Conservation (phyloP, 1,140 invertebrate genomes). For the Pseudoatta argentina region DNA sequence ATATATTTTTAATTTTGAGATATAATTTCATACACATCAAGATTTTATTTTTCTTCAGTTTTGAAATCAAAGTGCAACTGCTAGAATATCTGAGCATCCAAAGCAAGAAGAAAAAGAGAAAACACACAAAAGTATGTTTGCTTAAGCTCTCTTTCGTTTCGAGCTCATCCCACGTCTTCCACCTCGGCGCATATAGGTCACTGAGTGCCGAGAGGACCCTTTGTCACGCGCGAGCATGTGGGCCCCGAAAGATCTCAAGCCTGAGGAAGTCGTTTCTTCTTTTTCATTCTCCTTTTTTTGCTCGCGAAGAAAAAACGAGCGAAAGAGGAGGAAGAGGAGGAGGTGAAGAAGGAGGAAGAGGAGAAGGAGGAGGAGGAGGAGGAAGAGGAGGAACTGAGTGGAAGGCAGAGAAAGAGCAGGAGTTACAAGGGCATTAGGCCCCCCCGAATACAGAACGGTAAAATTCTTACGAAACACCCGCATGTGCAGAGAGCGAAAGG, state of each 20-base stretch:
- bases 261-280: constrained; percentile 70
- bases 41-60: not conserved
- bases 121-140: constrained; percentile 20
- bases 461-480: constrained; percentile 78
- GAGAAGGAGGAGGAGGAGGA: no score
- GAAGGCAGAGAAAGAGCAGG: constrained; percentile 63
- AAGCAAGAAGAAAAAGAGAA: constrained; percentile 29
- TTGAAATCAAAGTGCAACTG: not conserved
- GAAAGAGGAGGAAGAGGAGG: not conserved
- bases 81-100: not conserved
- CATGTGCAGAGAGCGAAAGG: constrained; percentile 22
- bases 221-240: constrained; percentile 61
- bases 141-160: constrained; percentile 28
- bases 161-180: constrained; percentile 30
- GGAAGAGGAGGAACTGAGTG: constrained; percentile 46
- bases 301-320: not conserved
- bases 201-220: constrained; percentile 59
- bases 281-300: constrained; percentile 33
- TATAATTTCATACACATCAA: not conserved
- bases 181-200: constrained; percentile 72
- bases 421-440: constrained; percentile 73
- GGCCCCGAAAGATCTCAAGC: constrained; percentile 60
- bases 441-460: constrained; percentile 72
- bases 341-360: no score
- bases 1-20: not conserved